A percentile compares a stretch with the other conserved stretches of the same genome.
Conservation (phyloP, 2,113 vertebrate species). For the Nycticebus coucang region DNA sequence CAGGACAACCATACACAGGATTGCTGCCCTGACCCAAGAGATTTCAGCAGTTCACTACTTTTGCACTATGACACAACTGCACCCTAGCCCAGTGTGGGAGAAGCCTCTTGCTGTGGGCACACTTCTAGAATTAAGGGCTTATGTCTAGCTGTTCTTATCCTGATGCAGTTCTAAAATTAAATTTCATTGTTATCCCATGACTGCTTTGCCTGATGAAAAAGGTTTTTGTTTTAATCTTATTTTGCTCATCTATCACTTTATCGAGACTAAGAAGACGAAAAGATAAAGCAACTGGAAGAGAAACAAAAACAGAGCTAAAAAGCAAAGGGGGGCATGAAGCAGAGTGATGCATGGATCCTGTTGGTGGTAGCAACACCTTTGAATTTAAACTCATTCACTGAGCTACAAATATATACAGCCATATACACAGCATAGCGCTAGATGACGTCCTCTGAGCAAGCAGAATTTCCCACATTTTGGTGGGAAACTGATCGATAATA, state of each 20-base stretch:
- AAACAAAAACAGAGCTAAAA: not conserved
- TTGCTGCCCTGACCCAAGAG: accelerated
- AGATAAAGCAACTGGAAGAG: not conserved
- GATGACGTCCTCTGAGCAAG: not conserved
- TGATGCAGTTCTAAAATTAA: not conserved
- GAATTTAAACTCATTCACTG: not conserved
- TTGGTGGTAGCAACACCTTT: not conserved
- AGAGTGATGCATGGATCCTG: not conserved
- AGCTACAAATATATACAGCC: not conserved
- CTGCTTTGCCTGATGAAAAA: slow-evolving; percentile 29
- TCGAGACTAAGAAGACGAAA: slow-evolving; percentile 6
- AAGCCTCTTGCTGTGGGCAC: not conserved
- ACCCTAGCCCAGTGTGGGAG: accelerated
- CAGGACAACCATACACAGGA: not conserved
- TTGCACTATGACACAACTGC: no score
- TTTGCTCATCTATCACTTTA: not conserved
- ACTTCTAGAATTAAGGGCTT: not conserved
- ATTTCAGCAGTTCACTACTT: not conserved
- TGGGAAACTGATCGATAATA: not conserved
- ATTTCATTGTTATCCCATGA: not conserved
- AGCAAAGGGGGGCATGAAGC: not conserved
- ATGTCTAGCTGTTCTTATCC: not conserved
- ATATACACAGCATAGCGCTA: not conserved
- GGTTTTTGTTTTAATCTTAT: not conserved
- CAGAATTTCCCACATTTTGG: not conserved